Conservation (phyloP, 2,797 vertebrate species). For the Coreius guichenoti region DNA sequence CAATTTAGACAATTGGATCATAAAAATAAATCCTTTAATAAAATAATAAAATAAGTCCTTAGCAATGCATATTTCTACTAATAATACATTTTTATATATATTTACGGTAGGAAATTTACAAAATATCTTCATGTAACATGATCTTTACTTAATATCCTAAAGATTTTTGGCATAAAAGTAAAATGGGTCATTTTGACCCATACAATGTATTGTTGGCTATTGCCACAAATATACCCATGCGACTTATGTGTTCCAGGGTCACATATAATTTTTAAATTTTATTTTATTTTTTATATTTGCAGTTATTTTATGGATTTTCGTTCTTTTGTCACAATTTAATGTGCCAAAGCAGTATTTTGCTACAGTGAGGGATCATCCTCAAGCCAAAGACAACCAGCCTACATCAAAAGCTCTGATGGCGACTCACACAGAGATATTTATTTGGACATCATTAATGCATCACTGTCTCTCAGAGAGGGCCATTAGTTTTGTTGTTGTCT, state of each 20-base stretch:
- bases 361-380: background rate
- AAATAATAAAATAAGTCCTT: too few species aligned
- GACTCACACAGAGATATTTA: slow-evolving; percentile 73
- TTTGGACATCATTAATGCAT: slow-evolving; percentile 72
- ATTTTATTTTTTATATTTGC: background rate
- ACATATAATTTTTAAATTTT: background rate
- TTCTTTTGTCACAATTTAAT: background rate
- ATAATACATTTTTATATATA: too few species aligned
- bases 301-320: background rate
- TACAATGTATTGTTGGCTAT: too few species aligned
- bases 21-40: too few species aligned
- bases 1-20: background rate
- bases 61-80: too few species aligned
- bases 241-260: too few species aligned
- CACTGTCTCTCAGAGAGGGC: slow-evolving; percentile 56
- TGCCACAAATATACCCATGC: too few species aligned
- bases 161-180: too few species aligned
- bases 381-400: slow-evolving; percentile 33
- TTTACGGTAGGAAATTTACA: too few species aligned
- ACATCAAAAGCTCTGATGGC: slow-evolving; percentile 25
- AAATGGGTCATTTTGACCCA: too few species aligned
- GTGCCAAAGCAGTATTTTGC: background rate
- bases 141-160: too few species aligned
- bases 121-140: too few species aligned
- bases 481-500: slow-evolving; percentile 24